A percentile compares a stretch with the other conserved stretches of the same genome.
Evolutionary conservation across 2,888 invertebrate species (phyloP).

Genomic region (Spatulosminthurus flaviceps): DNA sequence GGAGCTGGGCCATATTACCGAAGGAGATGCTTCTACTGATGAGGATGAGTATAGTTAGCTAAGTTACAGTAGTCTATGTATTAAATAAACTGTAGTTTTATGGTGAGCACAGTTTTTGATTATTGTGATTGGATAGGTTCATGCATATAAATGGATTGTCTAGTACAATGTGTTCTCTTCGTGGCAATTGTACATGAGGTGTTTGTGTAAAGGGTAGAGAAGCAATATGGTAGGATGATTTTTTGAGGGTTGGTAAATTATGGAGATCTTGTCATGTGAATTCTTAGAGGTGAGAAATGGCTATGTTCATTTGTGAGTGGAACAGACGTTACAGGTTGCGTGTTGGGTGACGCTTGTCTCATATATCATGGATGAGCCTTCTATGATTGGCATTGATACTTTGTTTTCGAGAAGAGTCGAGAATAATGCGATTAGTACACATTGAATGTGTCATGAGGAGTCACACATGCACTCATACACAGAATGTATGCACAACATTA

Average conservation of each 20-base stretch:
- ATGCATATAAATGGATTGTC: conserved; percentile 38
- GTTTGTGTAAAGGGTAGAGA: conserved; percentile 10
- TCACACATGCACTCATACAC: conserved; percentile 27
- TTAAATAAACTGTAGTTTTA: conserved; percentile 10
- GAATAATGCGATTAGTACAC: conserved; percentile 56
- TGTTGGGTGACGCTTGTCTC: conserved; percentile 55
- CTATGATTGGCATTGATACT: conserved; percentile 57
- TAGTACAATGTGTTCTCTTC: conserved; percentile 11
- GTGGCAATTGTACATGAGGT: neutral
- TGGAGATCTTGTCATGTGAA: conserved; percentile 51
- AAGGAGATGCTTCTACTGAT: neutral
- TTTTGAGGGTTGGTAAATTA: conserved; percentile 49
- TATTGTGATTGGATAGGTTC: conserved; percentile 41
- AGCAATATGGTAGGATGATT: conserved; percentile 47
- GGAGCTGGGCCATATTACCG: neutral
- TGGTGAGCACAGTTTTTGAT: conserved; percentile 11
- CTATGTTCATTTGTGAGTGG: conserved; percentile 49
- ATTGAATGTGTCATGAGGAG: conserved; percentile 46
- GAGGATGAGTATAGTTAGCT: too few relatives aligned
- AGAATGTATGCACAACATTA: neutral
- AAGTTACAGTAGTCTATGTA: too few relatives aligned
- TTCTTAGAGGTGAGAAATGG: conserved; percentile 52
- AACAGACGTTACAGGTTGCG: conserved; percentile 51
- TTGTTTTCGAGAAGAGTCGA: conserved; percentile 52
- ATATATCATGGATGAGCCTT: conserved; percentile 55